Base-by-base conservation (phyloP, 1,140 invertebrate genomes). In the Drosophila tsacasi region DNA sequence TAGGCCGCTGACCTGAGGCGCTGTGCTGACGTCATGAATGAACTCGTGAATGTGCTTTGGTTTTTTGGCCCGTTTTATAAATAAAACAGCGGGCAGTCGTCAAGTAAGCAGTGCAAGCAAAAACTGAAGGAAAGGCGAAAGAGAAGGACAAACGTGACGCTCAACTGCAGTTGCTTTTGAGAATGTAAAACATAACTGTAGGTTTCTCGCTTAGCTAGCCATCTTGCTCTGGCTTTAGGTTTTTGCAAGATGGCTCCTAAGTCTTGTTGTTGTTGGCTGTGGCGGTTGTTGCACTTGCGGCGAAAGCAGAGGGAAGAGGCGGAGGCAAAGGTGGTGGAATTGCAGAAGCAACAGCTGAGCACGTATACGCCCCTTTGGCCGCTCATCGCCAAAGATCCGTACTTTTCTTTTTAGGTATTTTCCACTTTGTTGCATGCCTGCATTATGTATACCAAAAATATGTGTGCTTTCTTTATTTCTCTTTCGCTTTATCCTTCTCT, bases 1-100 rank as follows among this genome's bases (percentile, higher is more conserved):
- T 92, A 92, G 91, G 91, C 83, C 91, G 87, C 86, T 92, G 91
- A 92, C 91, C 91, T 91, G 83, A 80, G 72, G 74, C 84, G 74
- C 77, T 72, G 72, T 71, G 76, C 89, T 92, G 91, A 92, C 91
- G 91, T 92, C 90, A 92, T 92, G 76, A 91, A 83, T 91, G 86
- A 92, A 91, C 89, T 91, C 84, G 81, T 91, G 81, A 80, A 86
- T 83, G 77, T 73, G 75, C 39, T 78, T 61, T 75, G 73, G 75
- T 59, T 77, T 46, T 77, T 77, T 65, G 49, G 74, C 64, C 47
- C 23, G 67, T 39, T 68, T 68, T 76, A 76, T 76, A 76, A 76
- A 76, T 76, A 76, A 74, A 75, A 64, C 69, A 75, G 72, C 64
- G 63, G 63, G 64, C 63, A 67, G 63, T 54, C 67, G 35, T 68